A percentile compares a stretch with the other conserved stretches of the same genome.
Conservation (phyloP, 2,113 vertebrate species). For the Polypterus senegalus region DNA sequence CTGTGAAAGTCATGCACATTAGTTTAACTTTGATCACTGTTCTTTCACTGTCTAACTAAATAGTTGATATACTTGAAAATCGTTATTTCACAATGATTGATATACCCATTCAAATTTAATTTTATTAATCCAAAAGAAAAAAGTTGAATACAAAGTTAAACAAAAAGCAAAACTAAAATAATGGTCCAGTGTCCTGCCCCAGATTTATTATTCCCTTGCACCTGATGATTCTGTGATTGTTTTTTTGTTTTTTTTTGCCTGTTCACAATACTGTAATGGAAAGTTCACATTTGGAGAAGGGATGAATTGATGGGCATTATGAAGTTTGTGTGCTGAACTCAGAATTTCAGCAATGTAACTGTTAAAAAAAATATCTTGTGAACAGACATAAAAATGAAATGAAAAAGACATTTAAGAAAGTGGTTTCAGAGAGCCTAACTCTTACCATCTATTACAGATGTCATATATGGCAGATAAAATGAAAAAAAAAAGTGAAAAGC, state of each 20-base stretch:
- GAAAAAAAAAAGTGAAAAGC: constrained; percentile 21
- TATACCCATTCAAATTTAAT: too few relatives aligned
- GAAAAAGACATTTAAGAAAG: constrained; percentile 13
- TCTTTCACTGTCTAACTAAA: too few relatives aligned
- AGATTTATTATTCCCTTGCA: background rate
- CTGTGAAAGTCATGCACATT: too few relatives aligned
- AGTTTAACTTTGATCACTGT: too few relatives aligned
- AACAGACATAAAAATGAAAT: background rate
- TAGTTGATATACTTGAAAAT: too few relatives aligned
- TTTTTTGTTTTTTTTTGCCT: background rate
- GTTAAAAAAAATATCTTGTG: background rate
- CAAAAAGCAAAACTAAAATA: too few relatives aligned
- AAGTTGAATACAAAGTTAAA: too few relatives aligned
- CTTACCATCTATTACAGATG: constrained; percentile 27
- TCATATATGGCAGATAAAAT: constrained; percentile 34
- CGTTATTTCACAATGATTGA: too few relatives aligned
- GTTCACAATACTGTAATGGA: background rate
- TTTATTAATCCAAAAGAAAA: too few relatives aligned
- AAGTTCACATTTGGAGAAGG: background rate
- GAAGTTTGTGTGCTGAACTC: constrained; percentile 9
- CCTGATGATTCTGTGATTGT: constrained; percentile 5
- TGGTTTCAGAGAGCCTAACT: constrained; percentile 18
- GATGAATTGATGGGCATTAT: too few relatives aligned
- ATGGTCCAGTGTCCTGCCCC: too few relatives aligned
- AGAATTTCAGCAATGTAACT: constrained; percentile 2